Percentiles rank a stretch among this genome's conserved stretches.
Evolutionary conservation across 2,797 vertebrate species (phyloP).

Genomic region (Sebastes trivittatus): DNA sequence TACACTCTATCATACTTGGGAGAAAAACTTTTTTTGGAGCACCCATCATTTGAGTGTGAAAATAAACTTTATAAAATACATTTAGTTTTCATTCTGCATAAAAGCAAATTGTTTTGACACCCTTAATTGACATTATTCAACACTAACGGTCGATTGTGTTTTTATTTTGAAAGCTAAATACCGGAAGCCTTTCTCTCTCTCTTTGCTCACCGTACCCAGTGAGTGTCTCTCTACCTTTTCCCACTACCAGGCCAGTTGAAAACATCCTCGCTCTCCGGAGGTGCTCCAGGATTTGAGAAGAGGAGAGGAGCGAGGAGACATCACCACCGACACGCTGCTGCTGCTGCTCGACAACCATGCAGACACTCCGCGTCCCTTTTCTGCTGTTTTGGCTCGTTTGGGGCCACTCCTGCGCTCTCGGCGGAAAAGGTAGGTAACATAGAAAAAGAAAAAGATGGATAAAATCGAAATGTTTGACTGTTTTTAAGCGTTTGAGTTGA

Average conservation of each 20-base stretch:
- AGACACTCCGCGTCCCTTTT: conserved; percentile 60
- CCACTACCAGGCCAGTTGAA: conserved; percentile 10
- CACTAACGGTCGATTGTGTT: not conserved
- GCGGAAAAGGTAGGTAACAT: conserved; percentile 86
- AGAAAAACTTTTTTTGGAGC: rapidly evolving
- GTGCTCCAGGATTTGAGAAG: conserved; percentile 48
- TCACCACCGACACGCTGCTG: not conserved
- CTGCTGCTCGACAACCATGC: conserved; percentile 57
- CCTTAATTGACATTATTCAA: not conserved
- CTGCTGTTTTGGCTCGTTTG: conserved; percentile 72
- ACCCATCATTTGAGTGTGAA: rapidly evolving
- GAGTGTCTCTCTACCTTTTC: conserved; percentile 44
- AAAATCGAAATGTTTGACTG: not conserved
- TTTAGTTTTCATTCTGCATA: rapidly evolving
- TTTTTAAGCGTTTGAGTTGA: conserved; percentile 22
- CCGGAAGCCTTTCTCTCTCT: conserved; percentile 36
- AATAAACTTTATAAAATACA: rapidly evolving
- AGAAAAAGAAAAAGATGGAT: not conserved
- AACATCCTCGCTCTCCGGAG: conserved; percentile 31
- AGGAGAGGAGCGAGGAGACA: conserved; percentile 50
- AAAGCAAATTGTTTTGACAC: rapidly evolving
- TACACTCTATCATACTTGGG: rapidly evolving
- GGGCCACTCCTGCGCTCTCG: conserved; percentile 79
- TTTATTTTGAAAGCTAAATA: conserved; percentile 47
- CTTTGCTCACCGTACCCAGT: not conserved